Base-by-base conservation (phyloP, 2,888 invertebrate species). In the Chalcosyrphus nemorum region DNA sequence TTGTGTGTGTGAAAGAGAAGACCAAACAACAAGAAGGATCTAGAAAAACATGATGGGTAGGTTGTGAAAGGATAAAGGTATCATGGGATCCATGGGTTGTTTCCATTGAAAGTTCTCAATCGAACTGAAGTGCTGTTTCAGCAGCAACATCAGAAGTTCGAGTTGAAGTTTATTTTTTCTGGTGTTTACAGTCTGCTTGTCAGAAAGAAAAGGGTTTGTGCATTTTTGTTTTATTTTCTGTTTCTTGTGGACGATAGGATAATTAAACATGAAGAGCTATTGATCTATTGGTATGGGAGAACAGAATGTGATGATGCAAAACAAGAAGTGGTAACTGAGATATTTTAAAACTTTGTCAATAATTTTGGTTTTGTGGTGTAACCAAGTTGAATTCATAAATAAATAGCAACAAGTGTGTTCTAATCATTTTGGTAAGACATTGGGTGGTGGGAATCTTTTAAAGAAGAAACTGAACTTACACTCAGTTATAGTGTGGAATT, bases 61-160 rank as follows among this genome's bases (percentile, higher is more conserved):
- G 50, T 17, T 24, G 13, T 47, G 11, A 35, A 74, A 52, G 80
- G 63, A 76, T 70, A 27, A 84, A 68, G 78, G 74, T 70, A 80
- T 65, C 80, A 70, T 70, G 84, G 80, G 57, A 80, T 70, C 57
- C 74, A 70, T 57, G 38, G 74, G 63, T 75, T 50, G 72, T 68
- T 75, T 65, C 65, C 45, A 84, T 70, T 80, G 74, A 80, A 80
- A 74, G 80, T 84, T 80, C 80, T 68, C 84, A 84, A 84, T 84
- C 84, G 74, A 80, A 80, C 84, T 84, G 78, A 82, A 82, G 82
- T 77, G 82, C 72, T 82, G 77, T 82, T 77, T 68, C 77, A 82
- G 77, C 82, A 72, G 41, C 71, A 71, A 72, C 81, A 72, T 71
- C 71, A 66, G 17, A 77, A 82, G 66, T 81, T 81, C n/a, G 56